A percentile compares a stretch with the other conserved stretches of the same genome.
Conservation (phyloP, 2,797 vertebrate genomes). For the Coracias cyanogaster region DNA sequence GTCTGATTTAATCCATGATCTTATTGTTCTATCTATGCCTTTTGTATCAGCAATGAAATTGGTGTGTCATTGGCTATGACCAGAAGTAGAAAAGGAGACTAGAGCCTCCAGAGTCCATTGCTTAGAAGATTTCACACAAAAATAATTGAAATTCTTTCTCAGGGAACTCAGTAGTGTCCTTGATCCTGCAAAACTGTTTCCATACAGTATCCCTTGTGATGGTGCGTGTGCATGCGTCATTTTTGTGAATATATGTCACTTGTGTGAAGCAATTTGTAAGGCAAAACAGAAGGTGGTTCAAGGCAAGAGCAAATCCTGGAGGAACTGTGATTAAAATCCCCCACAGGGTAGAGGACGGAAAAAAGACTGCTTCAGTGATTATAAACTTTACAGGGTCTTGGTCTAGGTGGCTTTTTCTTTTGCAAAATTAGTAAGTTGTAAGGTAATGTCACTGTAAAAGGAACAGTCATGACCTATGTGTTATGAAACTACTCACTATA, state of each 20-base stretch:
- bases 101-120: not conserved
- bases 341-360: not conserved
- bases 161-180: not conserved
- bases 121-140: not conserved
- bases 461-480: not conserved
- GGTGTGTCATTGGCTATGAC: not conserved
- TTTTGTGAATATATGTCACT: not conserved
- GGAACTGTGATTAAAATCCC: not conserved
- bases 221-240: not conserved
- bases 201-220: not conserved
- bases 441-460: not conserved
- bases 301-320: not conserved
- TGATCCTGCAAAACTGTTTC: not conserved
- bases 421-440: not conserved
- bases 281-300: not conserved
- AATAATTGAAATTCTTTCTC: not conserved
- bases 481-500: not conserved
- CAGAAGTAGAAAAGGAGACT: not conserved
- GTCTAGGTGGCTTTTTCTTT: not conserved
- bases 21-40: not conserved
- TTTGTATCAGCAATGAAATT: not conserved
- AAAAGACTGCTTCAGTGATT: not conserved
- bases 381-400: not conserved
- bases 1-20: not conserved
- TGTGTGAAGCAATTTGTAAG: not conserved